These are phyloP conservation scores for Caenorhabditis brenneri DNA, from an alignment of 1,140 invertebrate genomes.

Conservation along the genomic window DNA sequence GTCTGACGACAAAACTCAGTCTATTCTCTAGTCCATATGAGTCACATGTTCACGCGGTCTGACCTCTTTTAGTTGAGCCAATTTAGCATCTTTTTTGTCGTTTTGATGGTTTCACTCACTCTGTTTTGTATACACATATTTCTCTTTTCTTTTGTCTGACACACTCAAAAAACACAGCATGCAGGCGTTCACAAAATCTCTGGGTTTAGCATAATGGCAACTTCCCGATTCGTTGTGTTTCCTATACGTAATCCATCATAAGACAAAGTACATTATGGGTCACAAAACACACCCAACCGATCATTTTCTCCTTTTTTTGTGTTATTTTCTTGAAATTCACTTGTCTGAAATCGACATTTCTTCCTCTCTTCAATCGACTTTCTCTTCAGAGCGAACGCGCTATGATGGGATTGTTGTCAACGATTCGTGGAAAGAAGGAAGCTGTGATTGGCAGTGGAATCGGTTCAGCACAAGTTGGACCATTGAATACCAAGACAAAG, in stretches of 20 bases:
- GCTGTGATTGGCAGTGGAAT: constrained; percentile 36
- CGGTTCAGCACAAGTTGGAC: constrained; percentile 41
- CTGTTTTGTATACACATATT: background rate
- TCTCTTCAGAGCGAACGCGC: background rate
- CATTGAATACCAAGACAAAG: constrained; percentile 44
- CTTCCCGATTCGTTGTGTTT: constrained; percentile 12
- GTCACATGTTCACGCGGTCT: background rate
- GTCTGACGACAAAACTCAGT: background rate
- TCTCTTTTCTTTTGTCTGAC: background rate
- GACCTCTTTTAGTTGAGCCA: constrained; percentile 17
- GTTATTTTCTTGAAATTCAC: background rate
- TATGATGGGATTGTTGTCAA: constrained; percentile 54
- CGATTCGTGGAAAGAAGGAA: constrained; percentile 51
- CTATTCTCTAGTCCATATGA: background rate
- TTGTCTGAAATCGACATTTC: too few species aligned
- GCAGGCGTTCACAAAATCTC: background rate
- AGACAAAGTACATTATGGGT: constrained; percentile 30
- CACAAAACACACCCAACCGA: constrained; percentile 13
- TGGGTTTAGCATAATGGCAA: constrained; percentile 26
- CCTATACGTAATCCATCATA: constrained; percentile 27
- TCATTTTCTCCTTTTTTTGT: background rate
- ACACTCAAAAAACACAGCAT: background rate
- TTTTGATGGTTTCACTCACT: too few species aligned
- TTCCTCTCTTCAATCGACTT: background rate
- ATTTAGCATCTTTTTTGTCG: constrained; percentile 13